Conservation (phyloP, 2,113 vertebrate genomes). For the Saguinus imperator region DNA sequence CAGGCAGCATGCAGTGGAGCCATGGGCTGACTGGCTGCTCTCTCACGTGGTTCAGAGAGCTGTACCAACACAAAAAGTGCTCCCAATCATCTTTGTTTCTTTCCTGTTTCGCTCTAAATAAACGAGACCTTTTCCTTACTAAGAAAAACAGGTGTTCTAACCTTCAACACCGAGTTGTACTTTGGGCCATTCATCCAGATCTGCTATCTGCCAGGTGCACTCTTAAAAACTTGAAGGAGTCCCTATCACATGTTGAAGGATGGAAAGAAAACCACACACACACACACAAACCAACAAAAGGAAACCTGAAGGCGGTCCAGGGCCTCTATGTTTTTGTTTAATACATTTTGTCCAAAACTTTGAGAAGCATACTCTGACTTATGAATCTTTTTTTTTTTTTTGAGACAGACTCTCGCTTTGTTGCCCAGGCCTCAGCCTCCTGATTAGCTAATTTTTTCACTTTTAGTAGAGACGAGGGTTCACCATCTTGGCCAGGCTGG, state of each 20-base stretch:
- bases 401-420: too few species aligned
- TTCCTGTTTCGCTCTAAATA: not conserved
- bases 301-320: too few species aligned
- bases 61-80: fast-evolving
- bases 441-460: too few species aligned
- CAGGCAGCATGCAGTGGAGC: fast-evolving
- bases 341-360: not conserved
- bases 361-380: not conserved
- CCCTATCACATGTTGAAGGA: too few species aligned
- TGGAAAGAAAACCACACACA: too few species aligned
- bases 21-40: fast-evolving
- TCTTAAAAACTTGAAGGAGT: not conserved
- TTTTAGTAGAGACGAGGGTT: too few species aligned
- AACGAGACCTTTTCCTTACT: not conserved
- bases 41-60: not conserved
- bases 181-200: not conserved
- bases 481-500: too few species aligned
- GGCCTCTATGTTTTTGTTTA: not conserved
- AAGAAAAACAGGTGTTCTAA: too few species aligned
- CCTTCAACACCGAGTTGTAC: fast-evolving
- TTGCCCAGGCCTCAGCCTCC: too few species aligned
- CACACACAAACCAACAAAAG: too few species aligned
- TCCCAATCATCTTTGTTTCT: too few species aligned
- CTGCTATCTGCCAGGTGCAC: not conserved
- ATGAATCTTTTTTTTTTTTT: too few species aligned